Base-by-base conservation (phyloP, 2,113 vertebrate species). In the Hydrolagus affinis region DNA sequence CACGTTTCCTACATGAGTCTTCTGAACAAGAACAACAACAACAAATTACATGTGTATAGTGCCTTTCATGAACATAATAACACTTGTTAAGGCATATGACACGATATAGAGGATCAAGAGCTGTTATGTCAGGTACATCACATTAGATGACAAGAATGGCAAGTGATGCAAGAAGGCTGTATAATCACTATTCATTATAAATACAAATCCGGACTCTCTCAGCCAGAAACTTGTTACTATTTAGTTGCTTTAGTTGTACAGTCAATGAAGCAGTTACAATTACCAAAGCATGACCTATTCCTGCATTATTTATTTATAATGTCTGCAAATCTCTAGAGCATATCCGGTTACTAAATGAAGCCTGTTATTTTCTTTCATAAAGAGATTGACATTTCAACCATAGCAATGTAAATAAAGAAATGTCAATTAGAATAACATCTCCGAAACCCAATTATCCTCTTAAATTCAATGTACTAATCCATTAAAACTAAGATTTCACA, bases 321-420 rank as follows among this genome's bases (percentile, higher is more conserved):
- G 57, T 62, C 76, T 62, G 59, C 57, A 78, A 78, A 25, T 83
- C 60, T 66, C 60, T 32, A 44, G 21, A 83, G 60, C 78, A 68
- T 66, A 66, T 10, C 66, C 64, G 66, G 9, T 83, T 83, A 75
- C 11, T 25, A 83, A 83, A 83, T 66, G 64, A 66, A 83, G 62
- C 25, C 30, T 28, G 66, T 44, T 44, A 44, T 66, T 83, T 25
- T 66, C 17, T 32, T 83, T 28, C 32, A 83, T 32, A 68, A 83
- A 30, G 64, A 83, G 66, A 83, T 66, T 83, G 62, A 83, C 28
- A 15, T 19, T 10, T n/a, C 25, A 66, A 62, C 62, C 66, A 83
- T 30, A 25, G 66, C 21, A 69, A 69, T 66, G 78, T 83, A 83
- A 83, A 83, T 32, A 83, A 60, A 66, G 66, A 83, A 64, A 83